Percentiles rank a stretch among this genome's conserved stretches.
phyloP scores from a whole-genome alignment of 2,888 invertebrate genomes.

The Eutolmus rufibarbis region DNA sequence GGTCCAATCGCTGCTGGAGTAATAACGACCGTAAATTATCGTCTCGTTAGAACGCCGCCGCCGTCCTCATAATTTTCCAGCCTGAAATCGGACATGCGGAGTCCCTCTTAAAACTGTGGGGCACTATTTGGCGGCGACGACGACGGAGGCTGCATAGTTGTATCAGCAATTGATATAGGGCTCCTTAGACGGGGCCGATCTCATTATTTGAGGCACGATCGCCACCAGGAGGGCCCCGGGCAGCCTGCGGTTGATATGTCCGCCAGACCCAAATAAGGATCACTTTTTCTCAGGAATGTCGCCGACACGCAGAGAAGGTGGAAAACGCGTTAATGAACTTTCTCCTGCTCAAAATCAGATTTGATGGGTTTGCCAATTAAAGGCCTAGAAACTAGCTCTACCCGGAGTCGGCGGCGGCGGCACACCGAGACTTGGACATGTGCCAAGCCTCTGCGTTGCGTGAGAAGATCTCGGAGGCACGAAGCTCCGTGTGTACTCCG shows the following conservation, averaged over 20 bases:
- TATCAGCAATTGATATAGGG: not conserved
- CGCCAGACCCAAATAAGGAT: constrained; percentile 34
- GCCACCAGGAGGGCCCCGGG: not conserved
- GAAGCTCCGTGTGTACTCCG: not conserved
- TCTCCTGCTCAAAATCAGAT: constrained; percentile 22
- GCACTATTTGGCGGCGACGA: not conserved
- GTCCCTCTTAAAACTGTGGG: not conserved
- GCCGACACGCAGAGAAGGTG: constrained; percentile 21
- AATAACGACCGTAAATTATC: constrained; percentile 35
- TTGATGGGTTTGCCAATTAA: constrained; percentile 31
- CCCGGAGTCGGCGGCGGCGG: not conserved
- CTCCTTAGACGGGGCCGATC: not conserved
- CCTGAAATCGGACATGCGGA: not conserved
- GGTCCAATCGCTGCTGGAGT: not conserved
- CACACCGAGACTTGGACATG: not conserved
- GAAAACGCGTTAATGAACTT: constrained; percentile 35
- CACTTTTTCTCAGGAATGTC: constrained; percentile 20
- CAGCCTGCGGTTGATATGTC: not conserved
- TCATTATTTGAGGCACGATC: not conserved
- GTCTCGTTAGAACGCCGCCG: constrained; percentile 15
- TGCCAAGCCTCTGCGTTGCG: constrained; percentile 14
- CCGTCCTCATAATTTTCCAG: not conserved
- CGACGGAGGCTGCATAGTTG: not conserved
- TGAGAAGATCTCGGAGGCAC: constrained; percentile 7
- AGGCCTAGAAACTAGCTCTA: constrained; percentile 23